phyloP scores from a whole-genome alignment of 2,113 vertebrate species.

The Anas platyrhynchos region DNA sequence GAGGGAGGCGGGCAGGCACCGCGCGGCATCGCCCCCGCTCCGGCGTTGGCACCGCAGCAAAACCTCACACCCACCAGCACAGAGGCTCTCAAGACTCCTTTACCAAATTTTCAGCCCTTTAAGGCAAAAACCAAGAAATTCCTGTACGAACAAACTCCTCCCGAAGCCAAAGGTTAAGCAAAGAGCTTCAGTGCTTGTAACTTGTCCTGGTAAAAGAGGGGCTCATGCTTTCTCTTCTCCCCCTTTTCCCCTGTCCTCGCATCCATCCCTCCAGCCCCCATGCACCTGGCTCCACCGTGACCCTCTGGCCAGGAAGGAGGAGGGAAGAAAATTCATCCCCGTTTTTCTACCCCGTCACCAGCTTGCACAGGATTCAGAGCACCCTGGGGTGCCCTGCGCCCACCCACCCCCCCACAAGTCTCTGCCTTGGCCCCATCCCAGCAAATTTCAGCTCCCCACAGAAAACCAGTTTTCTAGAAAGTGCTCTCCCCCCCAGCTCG shows the following conservation, averaged over 20 bases:
- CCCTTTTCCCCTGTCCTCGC: not conserved
- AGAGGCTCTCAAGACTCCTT: not conserved
- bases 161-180: not conserved
- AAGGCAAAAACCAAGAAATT: fast-evolving
- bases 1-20: not conserved
- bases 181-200: fast-evolving
- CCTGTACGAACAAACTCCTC: not conserved
- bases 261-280: too few relatives aligned
- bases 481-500: not conserved
- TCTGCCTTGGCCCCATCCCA: not conserved
- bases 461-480: not conserved
- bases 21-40: not conserved
- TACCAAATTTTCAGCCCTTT: not conserved
- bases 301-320: not conserved
- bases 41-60: fast-evolving
- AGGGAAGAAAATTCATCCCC: not conserved
- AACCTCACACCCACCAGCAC: not conserved
- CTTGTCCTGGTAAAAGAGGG: not conserved
- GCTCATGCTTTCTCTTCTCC: too few relatives aligned
- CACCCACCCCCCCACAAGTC: not conserved
- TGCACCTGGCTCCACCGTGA: too few relatives aligned
- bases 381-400: too few relatives aligned
- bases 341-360: fast-evolving
- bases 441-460: fast-evolving
- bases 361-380: not conserved